Evolutionary conservation across 2,113 vertebrate species (phyloP).

Genomic region (Puntigrus tetrazona): DNA sequence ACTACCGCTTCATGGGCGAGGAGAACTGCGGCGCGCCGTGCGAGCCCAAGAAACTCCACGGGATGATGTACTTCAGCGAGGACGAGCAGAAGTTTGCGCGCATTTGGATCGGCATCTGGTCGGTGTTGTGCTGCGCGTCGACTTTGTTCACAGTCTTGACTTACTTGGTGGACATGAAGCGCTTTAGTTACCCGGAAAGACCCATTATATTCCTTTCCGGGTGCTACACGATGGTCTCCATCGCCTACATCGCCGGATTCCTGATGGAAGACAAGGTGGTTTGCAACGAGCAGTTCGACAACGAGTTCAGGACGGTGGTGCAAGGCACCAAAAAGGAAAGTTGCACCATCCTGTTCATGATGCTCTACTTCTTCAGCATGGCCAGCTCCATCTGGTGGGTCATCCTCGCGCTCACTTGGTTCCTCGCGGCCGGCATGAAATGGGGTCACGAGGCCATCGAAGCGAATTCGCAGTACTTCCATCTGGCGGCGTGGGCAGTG

Average conservation of each 20-base stretch:
- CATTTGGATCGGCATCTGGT: constrained; percentile 97
- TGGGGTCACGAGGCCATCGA: constrained; percentile 98
- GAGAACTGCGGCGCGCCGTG: constrained; percentile 93
- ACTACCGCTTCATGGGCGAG: constrained; percentile 93
- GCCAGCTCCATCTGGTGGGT: constrained; percentile 98
- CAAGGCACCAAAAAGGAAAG: constrained; percentile 96
- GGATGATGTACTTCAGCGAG: constrained; percentile 91
- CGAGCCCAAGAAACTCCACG: constrained; percentile 82
- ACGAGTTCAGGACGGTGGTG: constrained; percentile 87
- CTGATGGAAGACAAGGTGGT: constrained; percentile 90
- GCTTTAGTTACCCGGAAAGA: constrained; percentile 93
- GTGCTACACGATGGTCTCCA: constrained; percentile 91
- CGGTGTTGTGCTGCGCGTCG: constrained; percentile 90
- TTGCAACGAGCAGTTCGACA: constrained; percentile 90
- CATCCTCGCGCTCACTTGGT: constrained; percentile 93
- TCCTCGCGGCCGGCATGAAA: constrained; percentile 94
- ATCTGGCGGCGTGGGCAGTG: constrained; percentile 93
- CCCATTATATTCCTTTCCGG: constrained; percentile 95
- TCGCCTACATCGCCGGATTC: constrained; percentile 92
- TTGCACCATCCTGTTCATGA: constrained; percentile 98
- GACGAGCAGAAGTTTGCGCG: constrained; percentile 90
- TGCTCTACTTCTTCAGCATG: constrained; percentile 98
- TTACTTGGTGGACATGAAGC: constrained; percentile 95
- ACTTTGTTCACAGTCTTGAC: constrained; percentile 93
- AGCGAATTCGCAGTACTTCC: constrained; percentile 95